Evolutionary conservation across 2,888 invertebrate species (phyloP), one percentile per base, ranked within the genome.

Genomic region (Epicampocera succincta): DNA sequence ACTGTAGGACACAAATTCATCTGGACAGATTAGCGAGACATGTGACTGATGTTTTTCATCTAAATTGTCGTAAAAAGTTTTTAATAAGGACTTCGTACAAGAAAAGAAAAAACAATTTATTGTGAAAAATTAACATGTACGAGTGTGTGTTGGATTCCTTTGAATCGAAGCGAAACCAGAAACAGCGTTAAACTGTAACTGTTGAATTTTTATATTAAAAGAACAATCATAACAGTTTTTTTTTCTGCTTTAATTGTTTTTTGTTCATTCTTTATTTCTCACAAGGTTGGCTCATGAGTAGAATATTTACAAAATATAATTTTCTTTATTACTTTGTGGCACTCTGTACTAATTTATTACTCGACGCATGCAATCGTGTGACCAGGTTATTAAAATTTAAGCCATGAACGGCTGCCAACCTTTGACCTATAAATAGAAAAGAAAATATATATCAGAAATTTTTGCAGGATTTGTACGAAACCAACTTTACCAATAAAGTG

Each of bases 161-260:
- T 13, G 8, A n/a, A n/a, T n/a, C n/a, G 1, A 17, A 50, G 38
- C 13, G 9, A 33, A 50, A 40, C 38, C 56, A 17, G 25, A n/a
- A 54, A 33, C 33, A 33, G 9, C 33, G 8, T 1, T 8, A 5
- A 9, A 9, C 8, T 5, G 8, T 33, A 68, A 68, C 54, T 68
- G 42, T 68, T 54, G 54, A 68, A 56, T 68, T 56, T 68, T 6
- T 19, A 4, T 68, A 42, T 15, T 4, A 50, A 52, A 52, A 66
- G 4, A 66, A 40, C 2, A 42, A 29, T 19, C 33, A 46, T 40
- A 58, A n/a, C n/a, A n/a, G n/a, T n/a, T n/a, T n/a, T 33, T 38
- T 48, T 48, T 15, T 9, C 33, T 33, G 9, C 8, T 33, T 33
- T 33, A 33, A 33, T 33, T 42, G 6, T 40, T 29, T 2, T 50